Evolutionary conservation across 2,797 vertebrate genomes (phyloP), one percentile per base, ranked within the genome.

Genomic region (Zalophus californianus): DNA sequence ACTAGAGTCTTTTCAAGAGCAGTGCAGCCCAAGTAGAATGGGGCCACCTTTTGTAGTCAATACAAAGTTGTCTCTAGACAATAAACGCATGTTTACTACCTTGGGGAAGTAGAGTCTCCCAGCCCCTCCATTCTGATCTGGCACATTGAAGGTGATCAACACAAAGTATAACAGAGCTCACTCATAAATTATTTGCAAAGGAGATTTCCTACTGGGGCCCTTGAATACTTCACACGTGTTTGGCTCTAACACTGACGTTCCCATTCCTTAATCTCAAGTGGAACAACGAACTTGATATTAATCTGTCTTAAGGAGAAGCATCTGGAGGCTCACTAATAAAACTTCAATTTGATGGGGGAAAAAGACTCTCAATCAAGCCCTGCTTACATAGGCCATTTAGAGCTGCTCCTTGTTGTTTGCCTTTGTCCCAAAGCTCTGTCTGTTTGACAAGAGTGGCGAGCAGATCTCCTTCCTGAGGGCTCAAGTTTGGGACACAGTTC

Each of bases 241-340:
- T 98, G 97, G 90, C 88, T 95, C 44, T 0, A 18, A 91, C 64
- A 44, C 27, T 14, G 0, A 44, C 52, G 12, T 88, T 97, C 0
- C 0, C 72, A 50, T 98, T 0, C 0, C 94, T 95, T 0, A 0
- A 60, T 97, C 94, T 98, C 92, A 66, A 91, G 97, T 35, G 95
- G 96, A 97, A 75, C 8, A 86, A 97, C 58, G 95, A 98, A 95
- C 97, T 98, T 83, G 97, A 98, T 97, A 97, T 97, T 97, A 98
- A 98, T 98, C 97, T 98, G 94, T 96, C 97, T 97, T 97, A 98
- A 98, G 89, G 96, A 98, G 97, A 98, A 97, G 97, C 98, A 98
- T 97, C 98, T 99, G 98, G 97, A 93, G 96, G 92, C 94, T 91
- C 97, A 96, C 97, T 98, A 98, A 98, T 98, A 98, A 98, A 98